Evolutionary conservation across 2,888 invertebrate genomes (phyloP).

Genomic region (Rotaria socialis): DNA sequence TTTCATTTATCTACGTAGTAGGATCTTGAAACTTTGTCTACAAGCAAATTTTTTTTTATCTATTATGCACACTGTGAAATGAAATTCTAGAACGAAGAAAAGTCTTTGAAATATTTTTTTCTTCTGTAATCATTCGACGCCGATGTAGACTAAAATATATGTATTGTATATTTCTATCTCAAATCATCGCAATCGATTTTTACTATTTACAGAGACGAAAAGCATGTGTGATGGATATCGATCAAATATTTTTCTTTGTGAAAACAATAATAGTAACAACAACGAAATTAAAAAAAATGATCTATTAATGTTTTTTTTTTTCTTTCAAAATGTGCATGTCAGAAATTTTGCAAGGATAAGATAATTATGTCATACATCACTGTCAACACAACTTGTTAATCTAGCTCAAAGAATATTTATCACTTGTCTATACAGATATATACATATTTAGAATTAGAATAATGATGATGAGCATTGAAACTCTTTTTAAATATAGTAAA

Average conservation of each 20-base stretch:
- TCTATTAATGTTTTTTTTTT: neutral
- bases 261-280: neutral
- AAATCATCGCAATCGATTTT: neutral
- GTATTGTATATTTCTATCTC: neutral
- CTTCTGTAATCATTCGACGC: neutral
- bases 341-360: neutral
- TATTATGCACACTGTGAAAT: neutral
- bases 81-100: neutral
- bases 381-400: neutral
- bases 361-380: neutral
- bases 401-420: neutral
- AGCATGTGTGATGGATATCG: neutral
- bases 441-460: neutral
- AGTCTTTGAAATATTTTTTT: neutral
- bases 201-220: neutral
- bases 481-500: too few species aligned
- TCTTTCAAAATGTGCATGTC: neutral
- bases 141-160: neutral
- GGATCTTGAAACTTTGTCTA: neutral
- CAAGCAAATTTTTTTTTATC: neutral
- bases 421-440: neutral
- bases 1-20: neutral
- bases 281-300: neutral
- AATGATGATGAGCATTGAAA: neutral
- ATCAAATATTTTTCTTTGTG: neutral